phyloP scores from a whole-genome alignment of 2,113 vertebrate species.

The Tapirus terrestris region DNA sequence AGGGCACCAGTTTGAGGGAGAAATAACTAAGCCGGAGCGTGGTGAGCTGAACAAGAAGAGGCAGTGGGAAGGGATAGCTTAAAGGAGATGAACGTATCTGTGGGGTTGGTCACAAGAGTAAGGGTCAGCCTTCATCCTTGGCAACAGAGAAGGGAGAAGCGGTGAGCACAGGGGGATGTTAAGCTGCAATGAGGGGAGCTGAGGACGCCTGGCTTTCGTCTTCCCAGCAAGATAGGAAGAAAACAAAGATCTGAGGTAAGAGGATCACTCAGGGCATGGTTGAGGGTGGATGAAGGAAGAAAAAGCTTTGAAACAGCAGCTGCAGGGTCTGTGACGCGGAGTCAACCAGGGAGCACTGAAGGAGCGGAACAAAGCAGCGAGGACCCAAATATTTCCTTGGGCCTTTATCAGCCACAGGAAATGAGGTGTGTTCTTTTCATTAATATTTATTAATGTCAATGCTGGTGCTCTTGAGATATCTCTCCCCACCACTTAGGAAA shows the following conservation, averaged over 20 bases:
- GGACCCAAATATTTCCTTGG: not conserved
- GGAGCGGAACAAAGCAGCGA: not conserved
- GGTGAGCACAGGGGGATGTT: not conserved
- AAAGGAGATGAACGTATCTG: rapidly evolving
- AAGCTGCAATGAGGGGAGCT: rapidly evolving
- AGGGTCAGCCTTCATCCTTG: rapidly evolving
- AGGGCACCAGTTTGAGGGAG: not conserved
- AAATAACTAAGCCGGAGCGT: not conserved
- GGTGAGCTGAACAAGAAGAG: not conserved
- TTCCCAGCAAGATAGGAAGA: not conserved
- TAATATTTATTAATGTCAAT: not conserved
- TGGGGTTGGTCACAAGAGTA: not conserved
- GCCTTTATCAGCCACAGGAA: not conserved
- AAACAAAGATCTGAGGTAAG: not conserved
- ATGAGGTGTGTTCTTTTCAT: not conserved
- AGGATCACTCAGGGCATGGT: not conserved
- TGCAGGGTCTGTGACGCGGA: not conserved
- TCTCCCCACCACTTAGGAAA: not conserved
- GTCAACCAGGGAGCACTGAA: not conserved
- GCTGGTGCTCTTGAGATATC: not conserved
- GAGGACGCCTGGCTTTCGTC: not conserved
- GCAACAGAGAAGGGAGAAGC: not conserved
- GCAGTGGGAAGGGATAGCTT: too few relatives aligned
- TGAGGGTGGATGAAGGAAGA: not conserved
- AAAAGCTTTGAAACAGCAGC: not conserved